Conservation (phyloP, 2,113 vertebrate species). For the Conger conger region DNA sequence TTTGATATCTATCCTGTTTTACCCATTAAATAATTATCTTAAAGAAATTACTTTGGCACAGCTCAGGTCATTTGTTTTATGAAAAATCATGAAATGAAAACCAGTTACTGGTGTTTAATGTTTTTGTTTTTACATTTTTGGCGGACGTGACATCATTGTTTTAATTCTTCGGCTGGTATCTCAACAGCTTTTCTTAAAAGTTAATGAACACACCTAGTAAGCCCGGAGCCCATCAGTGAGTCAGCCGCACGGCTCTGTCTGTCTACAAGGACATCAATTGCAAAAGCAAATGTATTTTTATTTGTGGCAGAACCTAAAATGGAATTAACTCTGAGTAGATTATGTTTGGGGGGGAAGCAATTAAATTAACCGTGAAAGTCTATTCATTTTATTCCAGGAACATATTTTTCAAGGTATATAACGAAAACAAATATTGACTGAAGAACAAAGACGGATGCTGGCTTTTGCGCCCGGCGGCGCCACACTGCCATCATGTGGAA, state of each 20-base stretch:
- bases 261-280: constrained; percentile 60
- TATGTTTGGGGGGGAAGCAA: constrained; percentile 72
- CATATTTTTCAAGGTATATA: constrained; percentile 59
- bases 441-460: constrained; percentile 68
- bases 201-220: neutral
- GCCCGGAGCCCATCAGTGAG: neutral
- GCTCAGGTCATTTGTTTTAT: neutral
- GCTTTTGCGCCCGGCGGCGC: constrained; percentile 49
- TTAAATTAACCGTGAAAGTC: constrained; percentile 79
- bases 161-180: neutral
- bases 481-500: constrained; percentile 74
- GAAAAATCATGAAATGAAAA: neutral
- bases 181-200: neutral
- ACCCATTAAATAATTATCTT: constrained; percentile 12
- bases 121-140: constrained; percentile 23
- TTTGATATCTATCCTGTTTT: neutral
- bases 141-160: neutral
- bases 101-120: neutral
- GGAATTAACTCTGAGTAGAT: constrained; percentile 69
- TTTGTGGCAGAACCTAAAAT: constrained; percentile 66
- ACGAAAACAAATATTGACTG: constrained; percentile 57
- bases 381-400: constrained; percentile 78
- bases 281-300: constrained; percentile 65
- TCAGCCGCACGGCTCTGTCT: constrained; percentile 21
- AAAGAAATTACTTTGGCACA: constrained; percentile 30